Conservation (phyloP, 2,888 invertebrate species). For the Melinaea marsaeus region DNA sequence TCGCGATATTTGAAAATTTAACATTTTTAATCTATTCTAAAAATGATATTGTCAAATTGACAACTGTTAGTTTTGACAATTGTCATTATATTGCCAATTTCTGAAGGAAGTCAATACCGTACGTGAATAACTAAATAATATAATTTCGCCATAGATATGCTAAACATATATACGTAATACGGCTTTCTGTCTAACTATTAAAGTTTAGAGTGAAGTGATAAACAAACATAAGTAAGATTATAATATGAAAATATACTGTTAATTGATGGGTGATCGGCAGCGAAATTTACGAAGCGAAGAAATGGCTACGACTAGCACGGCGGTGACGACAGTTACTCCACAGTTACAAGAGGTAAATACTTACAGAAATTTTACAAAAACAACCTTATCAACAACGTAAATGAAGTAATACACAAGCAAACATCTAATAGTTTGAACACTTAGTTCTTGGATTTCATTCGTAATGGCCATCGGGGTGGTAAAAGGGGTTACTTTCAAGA, state of each 20-base stretch:
- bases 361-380: conserved; percentile 26
- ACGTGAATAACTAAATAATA: no score
- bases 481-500: conserved; percentile 21
- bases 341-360: conserved; percentile 62
- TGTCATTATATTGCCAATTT: background rate
- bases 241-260: conserved; percentile 40
- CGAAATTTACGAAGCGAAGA: conserved; percentile 48
- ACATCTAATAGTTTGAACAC: conserved; percentile 13
- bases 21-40: background rate
- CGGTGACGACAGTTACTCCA: conserved; percentile 61
- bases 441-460: conserved; percentile 1
- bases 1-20: background rate
- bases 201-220: background rate
- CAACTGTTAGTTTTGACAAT: background rate
- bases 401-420: conserved; percentile 41
- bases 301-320: conserved; percentile 71
- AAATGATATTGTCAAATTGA: background rate
- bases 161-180: conserved; percentile 1
- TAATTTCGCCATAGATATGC: background rate
- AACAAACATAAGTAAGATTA: conserved; percentile 12
- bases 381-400: conserved; percentile 55
- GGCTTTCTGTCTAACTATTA: conserved; percentile 1
- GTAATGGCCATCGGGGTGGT: conserved; percentile 24
- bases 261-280: conserved; percentile 64
- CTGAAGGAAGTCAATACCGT: background rate